A percentile compares a stretch with the other conserved stretches of the same genome.
phyloP scores from a whole-genome alignment of 2,113 vertebrate species.

The Rhinogobius similis region DNA sequence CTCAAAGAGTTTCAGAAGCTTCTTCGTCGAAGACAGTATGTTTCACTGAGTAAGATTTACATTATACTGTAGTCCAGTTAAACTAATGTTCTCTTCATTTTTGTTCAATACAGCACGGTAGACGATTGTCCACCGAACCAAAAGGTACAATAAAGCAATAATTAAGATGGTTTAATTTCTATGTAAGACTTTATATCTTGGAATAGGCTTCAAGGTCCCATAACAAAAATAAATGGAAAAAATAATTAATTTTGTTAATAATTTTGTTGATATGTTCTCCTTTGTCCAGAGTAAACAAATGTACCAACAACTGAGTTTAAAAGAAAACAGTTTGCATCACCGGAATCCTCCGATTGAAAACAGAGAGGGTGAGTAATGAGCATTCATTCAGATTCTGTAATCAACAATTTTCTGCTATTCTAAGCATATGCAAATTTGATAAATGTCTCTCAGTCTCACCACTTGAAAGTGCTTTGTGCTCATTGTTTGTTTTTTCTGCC shows the following conservation, averaged over 20 bases:
- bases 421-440: slow-evolving; percentile 27
- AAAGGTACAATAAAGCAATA: slow-evolving; percentile 72
- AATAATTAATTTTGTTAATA: background rate
- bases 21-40: slow-evolving; percentile 93
- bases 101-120: slow-evolving; percentile 82
- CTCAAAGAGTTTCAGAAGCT: slow-evolving; percentile 98
- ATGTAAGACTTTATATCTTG: background rate
- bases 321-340: slow-evolving; percentile 90
- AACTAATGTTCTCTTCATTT: slow-evolving; percentile 4
- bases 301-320: slow-evolving; percentile 94
- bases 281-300: slow-evolving; percentile 87
- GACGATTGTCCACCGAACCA: slow-evolving; percentile 94
- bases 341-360: slow-evolving; percentile 82
- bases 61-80: background rate
- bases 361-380: slow-evolving; percentile 85
- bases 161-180: no score
- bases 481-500: slow-evolving; percentile 2
- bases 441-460: background rate
- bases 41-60: background rate
- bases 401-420: no score
- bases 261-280: background rate
- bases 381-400: background rate
- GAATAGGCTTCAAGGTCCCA: background rate
- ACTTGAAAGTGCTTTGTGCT: slow-evolving; percentile 9
- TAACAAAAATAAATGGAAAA: background rate